phyloP scores from a whole-genome alignment of 2,113 vertebrate species.

The Cochlearius cochlearius region DNA sequence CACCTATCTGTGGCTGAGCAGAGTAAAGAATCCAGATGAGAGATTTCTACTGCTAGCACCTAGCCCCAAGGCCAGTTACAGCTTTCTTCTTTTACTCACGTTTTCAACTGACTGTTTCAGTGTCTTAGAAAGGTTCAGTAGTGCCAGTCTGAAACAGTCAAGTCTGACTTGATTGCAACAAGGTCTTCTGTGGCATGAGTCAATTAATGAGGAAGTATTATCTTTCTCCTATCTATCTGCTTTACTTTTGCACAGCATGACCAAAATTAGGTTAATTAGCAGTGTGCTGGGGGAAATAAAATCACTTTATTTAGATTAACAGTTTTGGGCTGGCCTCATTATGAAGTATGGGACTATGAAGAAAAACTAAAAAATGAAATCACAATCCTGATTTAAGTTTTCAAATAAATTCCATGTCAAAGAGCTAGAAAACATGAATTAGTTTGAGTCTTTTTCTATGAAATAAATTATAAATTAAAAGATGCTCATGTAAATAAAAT shows the following conservation, averaged over 20 bases:
- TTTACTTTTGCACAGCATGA: background rate
- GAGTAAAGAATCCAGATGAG: background rate
- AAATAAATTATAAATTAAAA: background rate
- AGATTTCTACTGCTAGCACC: background rate
- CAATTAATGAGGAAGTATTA: conserved; percentile 28
- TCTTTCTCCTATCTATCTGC: conserved; percentile 5
- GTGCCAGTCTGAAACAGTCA: background rate
- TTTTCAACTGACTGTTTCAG: background rate
- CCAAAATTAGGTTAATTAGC: conserved; percentile 62
- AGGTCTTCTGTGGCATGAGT: background rate
- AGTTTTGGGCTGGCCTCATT: conserved; percentile 24
- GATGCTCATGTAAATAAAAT: background rate
- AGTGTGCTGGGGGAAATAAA: conserved; percentile 32
- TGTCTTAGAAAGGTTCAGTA: background rate
- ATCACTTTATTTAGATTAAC: conserved; percentile 28
- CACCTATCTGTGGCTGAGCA: background rate
- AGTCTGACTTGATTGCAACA: background rate
- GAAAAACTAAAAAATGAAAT: background rate
- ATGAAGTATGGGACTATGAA: background rate
- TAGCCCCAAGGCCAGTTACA: background rate
- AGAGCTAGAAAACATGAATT: background rate
- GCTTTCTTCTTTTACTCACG: background rate
- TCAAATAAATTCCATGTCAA: background rate
- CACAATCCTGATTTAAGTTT: background rate
- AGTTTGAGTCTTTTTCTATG: background rate